Conservation (phyloP, 1,140 invertebrate species). For the Drosophila micromelanica region DNA sequence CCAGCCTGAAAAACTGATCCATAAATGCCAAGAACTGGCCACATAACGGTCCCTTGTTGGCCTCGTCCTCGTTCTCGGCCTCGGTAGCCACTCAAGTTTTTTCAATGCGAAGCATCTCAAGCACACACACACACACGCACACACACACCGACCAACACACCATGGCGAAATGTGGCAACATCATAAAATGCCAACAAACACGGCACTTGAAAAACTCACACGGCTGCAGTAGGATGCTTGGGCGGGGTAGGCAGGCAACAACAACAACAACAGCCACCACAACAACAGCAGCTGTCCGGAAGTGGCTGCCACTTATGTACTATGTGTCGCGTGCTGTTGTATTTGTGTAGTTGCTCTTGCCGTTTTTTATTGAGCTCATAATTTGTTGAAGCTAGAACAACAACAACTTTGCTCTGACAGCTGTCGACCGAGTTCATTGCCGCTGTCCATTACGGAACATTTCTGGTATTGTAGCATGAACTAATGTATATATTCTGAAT, state of each 20-base stretch:
- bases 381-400: slow-evolving; percentile 64
- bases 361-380: slow-evolving; percentile 69
- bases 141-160: neutral
- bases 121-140: slow-evolving; percentile 21
- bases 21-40: slow-evolving; percentile 67
- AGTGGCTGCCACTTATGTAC: slow-evolving; percentile 56
- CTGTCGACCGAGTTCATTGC: slow-evolving; percentile 17
- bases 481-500: neutral
- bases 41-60: slow-evolving; percentile 29
- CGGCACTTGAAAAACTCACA: slow-evolving; percentile 43
- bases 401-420: slow-evolving; percentile 52
- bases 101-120: slow-evolving; percentile 65
- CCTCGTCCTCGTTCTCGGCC: neutral
- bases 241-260: slow-evolving; percentile 22
- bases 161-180: slow-evolving; percentile 7
- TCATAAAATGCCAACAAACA: slow-evolving; percentile 37
- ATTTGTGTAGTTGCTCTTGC: slow-evolving; percentile 24
- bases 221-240: slow-evolving; percentile 10
- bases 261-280: slow-evolving; percentile 39
- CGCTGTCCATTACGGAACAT: neutral
- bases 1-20: slow-evolving; percentile 58
- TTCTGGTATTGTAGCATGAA: neutral
- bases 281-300: slow-evolving; percentile 51
- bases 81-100: slow-evolving; percentile 63
- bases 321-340: slow-evolving; percentile 50